Percentiles rank a stretch among this genome's conserved stretches.
phyloP scores from a whole-genome alignment of 2,797 vertebrate species.

The Delichon dasypus region DNA sequence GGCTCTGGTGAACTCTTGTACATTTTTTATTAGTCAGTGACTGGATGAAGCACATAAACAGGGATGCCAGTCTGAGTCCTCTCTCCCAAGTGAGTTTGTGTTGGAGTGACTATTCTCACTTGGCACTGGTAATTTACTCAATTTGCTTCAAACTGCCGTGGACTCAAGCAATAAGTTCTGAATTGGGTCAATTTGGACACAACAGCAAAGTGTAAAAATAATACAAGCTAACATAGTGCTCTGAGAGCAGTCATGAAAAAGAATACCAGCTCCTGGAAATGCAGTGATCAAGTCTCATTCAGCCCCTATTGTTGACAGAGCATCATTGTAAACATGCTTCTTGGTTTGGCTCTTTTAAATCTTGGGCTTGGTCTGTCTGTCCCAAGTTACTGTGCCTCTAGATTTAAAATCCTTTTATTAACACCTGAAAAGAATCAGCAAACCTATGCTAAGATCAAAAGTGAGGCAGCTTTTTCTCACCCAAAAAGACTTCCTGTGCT shows the following conservation, averaged over 20 bases:
- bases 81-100: neutral
- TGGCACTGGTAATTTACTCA: neutral
- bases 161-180: neutral
- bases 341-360: neutral
- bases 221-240: neutral
- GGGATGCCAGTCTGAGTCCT: neutral
- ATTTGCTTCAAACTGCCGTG: neutral
- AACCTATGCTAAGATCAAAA: neutral
- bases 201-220: neutral
- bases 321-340: neutral
- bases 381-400: neutral
- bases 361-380: neutral
- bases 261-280: neutral
- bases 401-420: neutral
- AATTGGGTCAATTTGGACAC: neutral
- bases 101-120: neutral
- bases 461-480: conserved; percentile 10
- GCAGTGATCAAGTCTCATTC: neutral
- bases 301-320: neutral
- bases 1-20: neutral
- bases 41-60: neutral
- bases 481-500: neutral
- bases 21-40: neutral
- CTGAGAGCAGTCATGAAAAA: neutral
- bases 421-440: neutral